Percentiles rank a stretch among this genome's conserved stretches.
phyloP scores from a whole-genome alignment of 2,888 invertebrate genomes.

The Sabatieria punctata region DNA sequence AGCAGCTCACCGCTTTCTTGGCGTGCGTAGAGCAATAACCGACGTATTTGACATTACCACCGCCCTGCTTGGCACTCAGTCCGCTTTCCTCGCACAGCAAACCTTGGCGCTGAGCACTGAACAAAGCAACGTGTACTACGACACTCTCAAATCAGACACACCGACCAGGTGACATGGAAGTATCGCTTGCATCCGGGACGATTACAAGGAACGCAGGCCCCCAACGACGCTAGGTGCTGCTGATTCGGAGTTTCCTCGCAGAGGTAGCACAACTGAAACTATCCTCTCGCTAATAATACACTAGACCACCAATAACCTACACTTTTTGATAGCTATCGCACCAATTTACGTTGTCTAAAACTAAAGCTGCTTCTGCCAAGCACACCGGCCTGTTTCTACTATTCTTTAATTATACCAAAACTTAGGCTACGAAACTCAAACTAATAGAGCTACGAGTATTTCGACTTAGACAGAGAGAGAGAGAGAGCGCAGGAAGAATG shows the following conservation, averaged over 20 bases:
- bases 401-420: too few species aligned
- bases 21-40: conserved; percentile 94
- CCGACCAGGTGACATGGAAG: conserved; percentile 77
- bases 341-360: too few species aligned
- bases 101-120: conserved; percentile 72
- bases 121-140: conserved; percentile 11
- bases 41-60: conserved; percentile 93
- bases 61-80: too few species aligned
- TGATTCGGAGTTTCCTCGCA: conserved; percentile 74
- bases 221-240: conserved; percentile 50
- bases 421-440: too few species aligned
- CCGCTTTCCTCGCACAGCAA: conserved; percentile 90
- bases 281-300: too few species aligned
- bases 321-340: too few species aligned
- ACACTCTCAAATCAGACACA: conserved; percentile 4
- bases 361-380: too few species aligned
- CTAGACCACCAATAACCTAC: too few species aligned
- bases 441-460: too few species aligned
- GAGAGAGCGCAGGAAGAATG: too few species aligned
- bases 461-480: too few species aligned
- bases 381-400: too few species aligned
- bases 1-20: conserved; percentile 73
- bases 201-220: conserved; percentile 97
- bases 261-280: conserved; percentile 65
- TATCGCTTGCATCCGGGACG: conserved; percentile 84